Base-by-base conservation (phyloP, 2,888 invertebrate species). In the Macrosoma leucophasiata region DNA sequence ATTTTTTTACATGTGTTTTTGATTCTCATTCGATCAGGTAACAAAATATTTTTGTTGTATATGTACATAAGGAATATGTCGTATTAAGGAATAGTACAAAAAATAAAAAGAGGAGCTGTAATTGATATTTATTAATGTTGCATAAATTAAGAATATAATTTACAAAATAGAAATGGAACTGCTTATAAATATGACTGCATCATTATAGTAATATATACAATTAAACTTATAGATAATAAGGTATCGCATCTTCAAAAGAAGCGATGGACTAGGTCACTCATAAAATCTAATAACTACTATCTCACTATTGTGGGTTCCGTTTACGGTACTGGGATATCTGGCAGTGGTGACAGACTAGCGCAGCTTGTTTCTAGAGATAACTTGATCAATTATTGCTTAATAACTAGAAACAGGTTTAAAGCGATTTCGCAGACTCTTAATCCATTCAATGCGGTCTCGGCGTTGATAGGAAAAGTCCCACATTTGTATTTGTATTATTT, bases 221-320 rank as follows among this genome's bases (percentile, higher is more conserved):
- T 25, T 20, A 18, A 19, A 15, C 31, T 36, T 31, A 35, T 36
- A 36, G 19, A 36, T 39, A 43, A 39, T 25, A 33, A 33, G 34
- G 33, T 37, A 30, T 35, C 13, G 33, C 29, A 48, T 55, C 58
- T 59, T 61, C 52, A 45, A 28, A 58, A 64, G 55, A 50, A 60
- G 55, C 50, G 50, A 50, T 48, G 63, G 74, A 79, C 78, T 78
- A 77, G 75, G 51, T 62, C 50, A 45, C 50, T 45, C 46, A 46
- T 65, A 51, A 38, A 38, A 43, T 58, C 59, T 55, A 60, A 59
- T 59, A 58, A 58, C 55, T 58, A 58, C 36, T 42, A 70, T 75
- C 67, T 74, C 70, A 76, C 72, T 73, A 61, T 55, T 52, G 55
- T 59, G 49, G 43, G 43, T 47, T 50, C 48, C 40, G 43, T 52